These are phyloP conservation scores for Orius insidiosus DNA, from an alignment of 1,140 invertebrate genomes.

Conservation along the genomic window DNA sequence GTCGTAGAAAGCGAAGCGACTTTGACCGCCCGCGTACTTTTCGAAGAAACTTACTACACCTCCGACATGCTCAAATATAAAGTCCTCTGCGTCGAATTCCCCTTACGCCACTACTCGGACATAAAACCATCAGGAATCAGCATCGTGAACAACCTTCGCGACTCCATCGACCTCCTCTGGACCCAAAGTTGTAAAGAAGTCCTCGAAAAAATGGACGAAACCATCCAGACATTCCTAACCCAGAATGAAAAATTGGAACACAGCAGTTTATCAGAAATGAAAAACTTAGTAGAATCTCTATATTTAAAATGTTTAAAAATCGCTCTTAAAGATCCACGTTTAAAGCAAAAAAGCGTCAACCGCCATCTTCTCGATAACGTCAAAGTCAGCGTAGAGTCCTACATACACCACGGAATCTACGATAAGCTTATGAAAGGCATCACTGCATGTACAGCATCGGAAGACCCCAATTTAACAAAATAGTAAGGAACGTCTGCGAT, in stretches of 20 bases:
- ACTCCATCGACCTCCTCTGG: conserved; percentile 63
- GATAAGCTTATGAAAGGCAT: conserved; percentile 47
- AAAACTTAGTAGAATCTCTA: conserved; percentile 49
- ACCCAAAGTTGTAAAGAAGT: conserved; percentile 47
- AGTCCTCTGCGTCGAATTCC: conserved; percentile 57
- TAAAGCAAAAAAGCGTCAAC: conserved; percentile 42
- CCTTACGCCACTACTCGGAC: conserved; percentile 33
- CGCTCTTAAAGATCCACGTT: conserved; percentile 39
- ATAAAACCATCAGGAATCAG: conserved; percentile 26
- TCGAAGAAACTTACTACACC: conserved; percentile 73
- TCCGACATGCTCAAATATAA: conserved; percentile 53
- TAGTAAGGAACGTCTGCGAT: conserved; percentile 52
- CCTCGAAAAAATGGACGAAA: conserved; percentile 37
- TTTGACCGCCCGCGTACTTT: conserved; percentile 44
- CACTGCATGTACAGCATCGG: conserved; percentile 39
- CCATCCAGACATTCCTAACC: conserved; percentile 32
- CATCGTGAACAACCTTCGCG: conserved; percentile 43
- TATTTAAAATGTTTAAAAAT: conserved; percentile 47
- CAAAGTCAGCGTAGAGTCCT: conserved; percentile 54
- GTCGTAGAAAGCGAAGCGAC: conserved; percentile 32
- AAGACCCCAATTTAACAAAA: conserved; percentile 64
- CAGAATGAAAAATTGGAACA: conserved; percentile 30
- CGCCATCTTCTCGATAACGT: conserved; percentile 42
- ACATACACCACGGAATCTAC: conserved; percentile 56
- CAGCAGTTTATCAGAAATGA: conserved; percentile 31